These are phyloP conservation scores for Cebus imitator DNA, from an alignment of 2,113 vertebrate genomes.

Conservation along the genomic window DNA sequence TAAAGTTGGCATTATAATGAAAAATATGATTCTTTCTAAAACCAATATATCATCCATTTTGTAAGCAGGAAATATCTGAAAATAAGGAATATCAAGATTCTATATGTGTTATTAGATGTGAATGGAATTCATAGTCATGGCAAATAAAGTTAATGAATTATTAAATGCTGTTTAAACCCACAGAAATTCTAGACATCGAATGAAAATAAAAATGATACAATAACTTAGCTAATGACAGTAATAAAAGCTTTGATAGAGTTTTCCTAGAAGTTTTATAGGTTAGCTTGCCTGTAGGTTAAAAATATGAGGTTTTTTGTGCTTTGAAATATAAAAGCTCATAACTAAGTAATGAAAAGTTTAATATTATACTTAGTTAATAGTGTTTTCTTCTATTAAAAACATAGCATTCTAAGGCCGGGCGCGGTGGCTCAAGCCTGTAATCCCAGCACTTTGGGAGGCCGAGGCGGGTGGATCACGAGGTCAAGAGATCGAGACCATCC, in stretches of 20 bases:
- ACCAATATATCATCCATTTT: neutral
- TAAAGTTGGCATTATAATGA: neutral
- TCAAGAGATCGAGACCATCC: no score
- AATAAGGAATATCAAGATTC: neutral
- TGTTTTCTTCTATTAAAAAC: neutral
- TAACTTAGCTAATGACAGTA: neutral
- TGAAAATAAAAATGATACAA: neutral
- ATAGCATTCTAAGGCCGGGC: neutral
- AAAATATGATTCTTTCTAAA: neutral
- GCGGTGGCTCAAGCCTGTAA: no score
- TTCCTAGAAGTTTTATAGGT: neutral
- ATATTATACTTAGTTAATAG: neutral
- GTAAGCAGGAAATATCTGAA: neutral
- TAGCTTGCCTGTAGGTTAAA: neutral
- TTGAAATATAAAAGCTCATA: neutral
- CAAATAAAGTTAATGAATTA: neutral
- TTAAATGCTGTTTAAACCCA: neutral
- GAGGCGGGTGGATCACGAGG: no score
- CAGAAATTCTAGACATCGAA: neutral
- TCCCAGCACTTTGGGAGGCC: no score
- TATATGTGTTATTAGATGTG: neutral
- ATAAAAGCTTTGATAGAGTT: neutral
- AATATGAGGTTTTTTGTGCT: neutral
- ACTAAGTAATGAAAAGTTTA: neutral
- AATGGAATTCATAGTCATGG: neutral